These are phyloP conservation scores for Orchesella flavescens DNA, from an alignment of 2,888 invertebrate species.

Conservation along the genomic window DNA sequence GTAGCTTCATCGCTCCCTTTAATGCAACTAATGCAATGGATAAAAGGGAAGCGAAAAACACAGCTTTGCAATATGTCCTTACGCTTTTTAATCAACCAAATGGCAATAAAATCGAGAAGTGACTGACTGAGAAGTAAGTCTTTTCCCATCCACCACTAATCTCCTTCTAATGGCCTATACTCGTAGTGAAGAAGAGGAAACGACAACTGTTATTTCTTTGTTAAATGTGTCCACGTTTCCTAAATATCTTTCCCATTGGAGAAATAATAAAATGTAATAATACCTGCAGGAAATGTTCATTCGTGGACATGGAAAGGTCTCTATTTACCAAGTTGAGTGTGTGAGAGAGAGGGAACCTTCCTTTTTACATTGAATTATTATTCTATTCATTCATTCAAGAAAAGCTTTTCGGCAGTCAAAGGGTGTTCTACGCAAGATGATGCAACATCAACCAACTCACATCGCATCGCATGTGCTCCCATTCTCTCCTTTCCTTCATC, in stretches of 20 bases:
- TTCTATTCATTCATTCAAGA: constrained; percentile 52
- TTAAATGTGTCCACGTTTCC: constrained; percentile 64
- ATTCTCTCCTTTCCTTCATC: background rate
- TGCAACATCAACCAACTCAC: no score
- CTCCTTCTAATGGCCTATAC: constrained; percentile 62
- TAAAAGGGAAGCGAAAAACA: constrained; percentile 40
- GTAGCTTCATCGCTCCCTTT: constrained; percentile 7
- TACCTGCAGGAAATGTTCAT: background rate
- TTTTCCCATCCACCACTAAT: constrained; percentile 64
- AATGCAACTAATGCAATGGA: constrained; percentile 49
- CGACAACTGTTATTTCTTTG: constrained; percentile 66
- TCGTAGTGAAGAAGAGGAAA: constrained; percentile 41
- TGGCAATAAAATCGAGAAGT: constrained; percentile 71
- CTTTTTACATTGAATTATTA: constrained; percentile 44
- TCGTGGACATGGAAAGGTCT: no score
- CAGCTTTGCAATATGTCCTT: constrained; percentile 64
- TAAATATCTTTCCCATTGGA: constrained; percentile 66
- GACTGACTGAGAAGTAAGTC: constrained; percentile 65
- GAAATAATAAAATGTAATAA: constrained; percentile 56
- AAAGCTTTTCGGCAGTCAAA: background rate
- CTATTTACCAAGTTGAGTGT: no score
- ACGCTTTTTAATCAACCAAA: constrained; percentile 72
- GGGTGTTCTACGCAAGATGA: no score
- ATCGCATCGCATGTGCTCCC: no score
- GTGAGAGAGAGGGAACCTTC: background rate